These are phyloP conservation scores for Dorcus hopei DNA, from an alignment of 2,888 invertebrate species.

Conservation along the genomic window DNA sequence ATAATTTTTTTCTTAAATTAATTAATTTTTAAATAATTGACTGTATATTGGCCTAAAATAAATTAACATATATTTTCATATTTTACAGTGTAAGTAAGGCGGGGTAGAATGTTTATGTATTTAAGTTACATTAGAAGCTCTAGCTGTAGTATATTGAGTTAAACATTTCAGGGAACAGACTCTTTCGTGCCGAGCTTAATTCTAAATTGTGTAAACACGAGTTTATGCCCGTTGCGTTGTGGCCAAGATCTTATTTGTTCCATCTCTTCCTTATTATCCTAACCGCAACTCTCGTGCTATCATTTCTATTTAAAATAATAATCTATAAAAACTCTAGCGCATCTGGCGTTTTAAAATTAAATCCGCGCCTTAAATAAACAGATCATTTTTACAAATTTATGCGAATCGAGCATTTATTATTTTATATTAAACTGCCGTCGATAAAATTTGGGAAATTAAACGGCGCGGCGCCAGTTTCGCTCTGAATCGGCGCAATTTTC, in stretches of 20 bases:
- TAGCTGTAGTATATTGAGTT: slow-evolving; percentile 38
- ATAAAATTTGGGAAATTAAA: no score
- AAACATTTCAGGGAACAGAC: slow-evolving; percentile 40
- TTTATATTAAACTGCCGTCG: no score
- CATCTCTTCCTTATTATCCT: slow-evolving; percentile 2
- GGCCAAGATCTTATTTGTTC: slow-evolving; percentile 23
- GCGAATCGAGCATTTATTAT: no score
- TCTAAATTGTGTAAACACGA: slow-evolving; percentile 25
- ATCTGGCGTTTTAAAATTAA: background rate
- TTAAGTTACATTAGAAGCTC: slow-evolving; percentile 37
- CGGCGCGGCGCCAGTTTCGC: no score
- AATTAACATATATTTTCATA: background rate
- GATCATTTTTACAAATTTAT: background rate
- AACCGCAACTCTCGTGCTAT: background rate
- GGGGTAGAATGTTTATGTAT: slow-evolving; percentile 32
- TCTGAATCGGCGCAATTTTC: no score
- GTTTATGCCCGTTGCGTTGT: slow-evolving; percentile 24
- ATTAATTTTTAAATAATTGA: no score
- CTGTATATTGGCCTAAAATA: no score
- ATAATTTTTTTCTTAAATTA: no score
- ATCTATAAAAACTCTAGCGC: background rate
- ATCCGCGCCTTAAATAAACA: background rate
- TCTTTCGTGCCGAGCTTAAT: slow-evolving; percentile 23
- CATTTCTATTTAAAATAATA: background rate
- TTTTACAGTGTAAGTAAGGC: slow-evolving; percentile 28